Base-by-base conservation (phyloP, 2,113 vertebrate species). In the Todiramphus saurophagus region DNA sequence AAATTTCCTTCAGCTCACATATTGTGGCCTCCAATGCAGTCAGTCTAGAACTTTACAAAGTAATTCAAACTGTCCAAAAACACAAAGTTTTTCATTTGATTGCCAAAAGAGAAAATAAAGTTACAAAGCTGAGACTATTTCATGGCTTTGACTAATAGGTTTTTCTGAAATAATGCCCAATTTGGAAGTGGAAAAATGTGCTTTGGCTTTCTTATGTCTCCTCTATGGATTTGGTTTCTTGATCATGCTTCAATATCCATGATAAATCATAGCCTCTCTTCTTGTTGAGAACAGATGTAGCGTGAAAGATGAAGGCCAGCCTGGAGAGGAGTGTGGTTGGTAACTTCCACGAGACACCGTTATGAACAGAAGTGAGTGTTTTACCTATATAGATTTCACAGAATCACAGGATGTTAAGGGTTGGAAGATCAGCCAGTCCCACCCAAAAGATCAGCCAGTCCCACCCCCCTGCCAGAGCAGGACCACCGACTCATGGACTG, bases 1-100 rank as follows among this genome's bases (percentile, higher is more conserved):
- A 93, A 77, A 51, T 70, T 73, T 80, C 18, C 9, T 74, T 69
- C 50, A 31, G 44, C 10, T 76, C 24, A 25, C 14, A 39, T 44
- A 67, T 11, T 0, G 1, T 59, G 23, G 33, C 23, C 41, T 73
- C 46, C n/a, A 66, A 18, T 0, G 1, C 59, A 60, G 16, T 39
- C 33, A 66, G 7, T 66, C 27, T 72, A 93, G 24, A 93, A 41
- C 21, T 35, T 41, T 6, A 70, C 77, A 75, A 80, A 87, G 44
- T 74, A 74, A 81, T 72, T 41, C 14, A 77, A 59, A 59, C 41
- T 59, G 20, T 25, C 3, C 48, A 78, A 89, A 79, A 68, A 56
- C 50, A 41, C 39, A 3, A 53, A 31, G 4, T 33, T 86, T n/a
- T 17, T 10, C 1, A 16, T 63, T 80, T 41, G 86, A 46, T 50